phyloP scores from a whole-genome alignment of 2,797 vertebrate genomes.

The Salmo trutta region DNA sequence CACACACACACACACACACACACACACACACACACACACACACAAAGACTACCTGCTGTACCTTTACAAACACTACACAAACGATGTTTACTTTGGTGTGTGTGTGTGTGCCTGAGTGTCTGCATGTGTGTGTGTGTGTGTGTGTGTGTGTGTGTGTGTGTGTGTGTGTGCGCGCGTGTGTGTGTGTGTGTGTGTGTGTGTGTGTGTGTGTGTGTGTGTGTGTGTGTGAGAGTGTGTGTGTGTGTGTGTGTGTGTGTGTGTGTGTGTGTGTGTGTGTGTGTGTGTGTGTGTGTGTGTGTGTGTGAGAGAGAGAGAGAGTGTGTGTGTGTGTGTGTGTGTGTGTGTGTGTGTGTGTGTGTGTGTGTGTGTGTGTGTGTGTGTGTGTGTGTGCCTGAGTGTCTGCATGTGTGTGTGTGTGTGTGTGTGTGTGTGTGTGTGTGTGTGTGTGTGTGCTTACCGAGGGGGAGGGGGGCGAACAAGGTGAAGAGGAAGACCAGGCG shows the following conservation, averaged over 20 bases:
- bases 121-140: slow-evolving; percentile 1
- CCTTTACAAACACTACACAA: slow-evolving; percentile 30
- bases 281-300: slow-evolving; percentile 5
- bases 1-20: too few species aligned
- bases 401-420: background rate
- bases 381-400: slow-evolving; percentile 8
- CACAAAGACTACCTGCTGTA: slow-evolving; percentile 48
- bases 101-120: background rate
- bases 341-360: slow-evolving; percentile 13
- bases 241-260: slow-evolving; percentile 11
- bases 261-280: slow-evolving; percentile 5
- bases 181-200: slow-evolving; percentile 18
- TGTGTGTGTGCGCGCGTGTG: slow-evolving; percentile 6
- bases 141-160: background rate
- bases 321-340: slow-evolving; percentile 5
- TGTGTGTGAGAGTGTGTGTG: slow-evolving; percentile 1
- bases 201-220: slow-evolving; percentile 10
- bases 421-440: slow-evolving; percentile 8
- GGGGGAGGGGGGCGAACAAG: slow-evolving; percentile 80
- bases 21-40: background rate
- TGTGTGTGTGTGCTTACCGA: slow-evolving; percentile 78
- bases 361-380: slow-evolving; percentile 16
- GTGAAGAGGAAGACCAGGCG: slow-evolving; percentile 85
- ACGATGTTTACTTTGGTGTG: background rate
- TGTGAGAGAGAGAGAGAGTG: too few species aligned